phyloP scores from a whole-genome alignment of 2,113 vertebrate genomes.

The Thunnus thynnus region DNA sequence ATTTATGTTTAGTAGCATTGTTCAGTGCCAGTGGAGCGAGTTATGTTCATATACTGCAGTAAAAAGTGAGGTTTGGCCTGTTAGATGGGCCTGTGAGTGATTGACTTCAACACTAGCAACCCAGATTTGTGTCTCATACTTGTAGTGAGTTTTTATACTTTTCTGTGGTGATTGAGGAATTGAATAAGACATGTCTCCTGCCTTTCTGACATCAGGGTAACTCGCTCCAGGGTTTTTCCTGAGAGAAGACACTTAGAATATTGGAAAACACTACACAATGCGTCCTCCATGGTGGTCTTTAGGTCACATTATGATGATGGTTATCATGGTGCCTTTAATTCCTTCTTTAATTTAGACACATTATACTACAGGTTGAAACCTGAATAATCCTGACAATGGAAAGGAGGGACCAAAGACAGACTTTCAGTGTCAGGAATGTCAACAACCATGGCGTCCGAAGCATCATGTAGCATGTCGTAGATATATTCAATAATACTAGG shows the following conservation, averaged over 20 bases:
- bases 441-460: not conserved
- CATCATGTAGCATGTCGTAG: no score
- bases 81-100: not conserved
- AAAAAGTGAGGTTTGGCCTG: not conserved
- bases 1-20: not conserved
- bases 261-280: not conserved
- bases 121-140: not conserved
- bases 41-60: not conserved
- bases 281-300: no score
- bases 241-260: not conserved
- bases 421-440: not conserved
- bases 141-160: not conserved
- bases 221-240: not conserved
- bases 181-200: not conserved
- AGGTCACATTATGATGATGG: no score
- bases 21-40: not conserved
- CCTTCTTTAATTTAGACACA: not conserved
- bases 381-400: not conserved
- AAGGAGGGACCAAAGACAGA: not conserved
- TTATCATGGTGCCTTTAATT: no score
- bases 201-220: no score
- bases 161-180: not conserved
- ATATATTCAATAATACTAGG: no score
- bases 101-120: not conserved
- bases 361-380: not conserved